Percentiles rank a stretch among this genome's conserved stretches.
These are phyloP conservation scores for Hycleus phaleratus DNA, from an alignment of 1,140 invertebrate species.

Conservation along the genomic window DNA sequence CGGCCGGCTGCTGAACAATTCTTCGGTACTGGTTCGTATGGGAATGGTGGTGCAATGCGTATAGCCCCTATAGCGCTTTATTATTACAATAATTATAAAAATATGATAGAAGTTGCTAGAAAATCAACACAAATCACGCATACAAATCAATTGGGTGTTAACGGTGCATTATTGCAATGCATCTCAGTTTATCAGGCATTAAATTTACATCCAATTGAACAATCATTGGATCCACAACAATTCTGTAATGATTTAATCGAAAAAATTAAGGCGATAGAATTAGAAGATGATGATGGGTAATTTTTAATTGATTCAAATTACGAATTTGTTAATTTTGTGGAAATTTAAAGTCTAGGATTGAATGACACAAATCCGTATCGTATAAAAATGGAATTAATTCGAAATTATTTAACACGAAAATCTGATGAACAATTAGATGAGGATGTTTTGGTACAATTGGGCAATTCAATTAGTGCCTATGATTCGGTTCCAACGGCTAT, in stretches of 20 bases:
- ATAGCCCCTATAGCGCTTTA: slow-evolving; percentile 63
- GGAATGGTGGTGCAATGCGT: slow-evolving; percentile 74
- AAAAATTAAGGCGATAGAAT: slow-evolving; percentile 54
- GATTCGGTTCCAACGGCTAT: slow-evolving; percentile 71
- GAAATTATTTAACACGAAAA: slow-evolving; percentile 42
- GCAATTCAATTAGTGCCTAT: slow-evolving; percentile 56
- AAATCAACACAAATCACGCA: slow-evolving; percentile 59
- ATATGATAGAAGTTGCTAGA: slow-evolving; percentile 46
- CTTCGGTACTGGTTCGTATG: slow-evolving; percentile 63
- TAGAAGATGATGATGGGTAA: slow-evolving; percentile 30
- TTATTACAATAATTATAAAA: slow-evolving; percentile 46
- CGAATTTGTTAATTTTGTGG: neutral
- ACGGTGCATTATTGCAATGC: slow-evolving; percentile 60
- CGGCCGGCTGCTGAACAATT: slow-evolving; percentile 63
- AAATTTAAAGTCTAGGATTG: slow-evolving; percentile 6
- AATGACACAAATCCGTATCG: slow-evolving; percentile 41
- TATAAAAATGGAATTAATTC: slow-evolving; percentile 44
- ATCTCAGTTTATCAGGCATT: slow-evolving; percentile 52
- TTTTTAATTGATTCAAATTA: neutral
- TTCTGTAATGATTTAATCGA: slow-evolving; percentile 51
- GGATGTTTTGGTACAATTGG: slow-evolving; percentile 51
- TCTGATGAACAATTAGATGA: slow-evolving; percentile 37
- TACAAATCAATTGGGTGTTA: slow-evolving; percentile 53
- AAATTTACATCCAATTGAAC: slow-evolving; percentile 39
- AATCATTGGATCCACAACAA: slow-evolving; percentile 40